phyloP scores from a whole-genome alignment of 2,113 vertebrate species.

The Toxostoma redivivum region DNA sequence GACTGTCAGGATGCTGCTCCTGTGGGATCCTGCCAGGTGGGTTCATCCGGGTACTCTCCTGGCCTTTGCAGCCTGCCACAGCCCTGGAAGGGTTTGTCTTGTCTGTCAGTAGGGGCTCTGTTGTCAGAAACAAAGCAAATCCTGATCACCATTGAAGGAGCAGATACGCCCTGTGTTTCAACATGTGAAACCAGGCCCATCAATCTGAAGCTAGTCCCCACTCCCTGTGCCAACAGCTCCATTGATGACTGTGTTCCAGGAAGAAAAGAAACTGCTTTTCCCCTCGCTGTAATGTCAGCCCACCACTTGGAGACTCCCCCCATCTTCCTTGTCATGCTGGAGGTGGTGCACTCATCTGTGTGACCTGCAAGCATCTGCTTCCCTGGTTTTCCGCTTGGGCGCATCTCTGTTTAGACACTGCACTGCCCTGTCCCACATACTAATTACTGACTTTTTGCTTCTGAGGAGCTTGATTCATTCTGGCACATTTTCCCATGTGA shows the following conservation, averaged over 20 bases:
- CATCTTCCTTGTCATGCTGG: conserved; percentile 48
- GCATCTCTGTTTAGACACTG: conserved; percentile 73
- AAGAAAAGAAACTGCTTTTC: conserved; percentile 58
- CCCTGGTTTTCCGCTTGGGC: conserved; percentile 71
- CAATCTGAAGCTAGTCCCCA: conserved; percentile 18
- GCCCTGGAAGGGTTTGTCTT: not conserved
- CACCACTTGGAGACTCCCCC: conserved; percentile 20
- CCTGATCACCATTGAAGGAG: not conserved
- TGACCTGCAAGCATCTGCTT: conserved; percentile 65
- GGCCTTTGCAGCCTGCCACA: not conserved
- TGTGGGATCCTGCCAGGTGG: not conserved
- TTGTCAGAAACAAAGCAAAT: conserved; percentile 32
- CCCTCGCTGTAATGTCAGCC: not conserved
- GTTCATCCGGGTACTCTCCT: not conserved
- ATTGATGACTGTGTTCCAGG: conserved; percentile 25
- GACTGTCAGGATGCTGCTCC: not conserved
- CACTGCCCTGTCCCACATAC: conserved; percentile 75
- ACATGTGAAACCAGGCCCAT: conserved; percentile 28
- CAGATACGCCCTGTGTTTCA: conserved; percentile 27
- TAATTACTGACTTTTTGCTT: conserved; percentile 81
- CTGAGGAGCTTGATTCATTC: conserved; percentile 73
- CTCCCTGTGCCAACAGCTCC: conserved; percentile 18
- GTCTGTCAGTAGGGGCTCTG: not conserved
- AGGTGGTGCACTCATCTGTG: conserved; percentile 42
- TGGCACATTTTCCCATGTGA: conserved; percentile 81